Evolutionary conservation across 1,140 invertebrate species (phyloP), one percentile per base, ranked within the genome.

Genomic region (Aphis craccivora): DNA sequence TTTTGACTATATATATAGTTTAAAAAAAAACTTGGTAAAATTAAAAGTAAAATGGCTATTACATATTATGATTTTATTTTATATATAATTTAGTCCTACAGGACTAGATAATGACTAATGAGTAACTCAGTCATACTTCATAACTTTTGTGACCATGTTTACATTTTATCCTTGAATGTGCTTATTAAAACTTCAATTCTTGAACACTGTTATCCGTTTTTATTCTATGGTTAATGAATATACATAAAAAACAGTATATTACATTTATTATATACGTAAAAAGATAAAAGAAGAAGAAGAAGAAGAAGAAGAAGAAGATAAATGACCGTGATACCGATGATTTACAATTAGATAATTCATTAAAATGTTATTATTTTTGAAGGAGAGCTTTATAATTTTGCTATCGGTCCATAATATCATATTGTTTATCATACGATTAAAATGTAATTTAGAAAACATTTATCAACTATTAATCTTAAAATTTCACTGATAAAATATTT

Each of bases 321-420:
- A 23, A 83, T 40, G 81, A 25, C 37, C 81, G 23, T 43, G 37
- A 40, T 84, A 84, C 81, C 22, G 37, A 84, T 25, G 23, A 84
- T 84, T 84, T 40, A 84, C 37, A 84, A 30, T 84, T 84, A 51
- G 48, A 51, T 51, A 11, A 67, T 93, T 35, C 25, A 30, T 93
- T 93, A 51, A 7, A 18, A n/a, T n/a, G n/a, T 67, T n/a, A 67
- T 67, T n/a, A 76, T 76, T 76, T 67, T 51, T 35, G 30, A 48
- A 89, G 18, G 43, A n/a, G 43, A 89, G 18, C 8, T 67, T 14
- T 67, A 67, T 67, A 67, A 30, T 67, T 14, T n/a, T n/a, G 11
- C 11, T n/a, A 67, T 11, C 25, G 30, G 30, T n/a, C 11, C 30
- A 67, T 67, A 11, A 67, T 76, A n/a, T 1, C n/a, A 76, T 76